Evolutionary conservation across 2,888 invertebrate species (phyloP), one percentile per base, ranked within the genome.

Genomic region (Ormia ochracea): DNA sequence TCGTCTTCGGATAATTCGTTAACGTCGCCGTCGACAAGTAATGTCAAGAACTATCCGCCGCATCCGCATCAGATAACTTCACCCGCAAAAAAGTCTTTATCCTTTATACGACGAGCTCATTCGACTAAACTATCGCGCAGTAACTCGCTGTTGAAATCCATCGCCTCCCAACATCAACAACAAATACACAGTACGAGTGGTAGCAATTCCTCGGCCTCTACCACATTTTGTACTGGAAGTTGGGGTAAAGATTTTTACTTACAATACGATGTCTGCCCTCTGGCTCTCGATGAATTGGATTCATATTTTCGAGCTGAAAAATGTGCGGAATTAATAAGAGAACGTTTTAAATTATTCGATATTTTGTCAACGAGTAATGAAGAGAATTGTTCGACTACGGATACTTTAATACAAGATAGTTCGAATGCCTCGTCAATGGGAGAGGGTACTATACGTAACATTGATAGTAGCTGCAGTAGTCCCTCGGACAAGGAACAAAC

Each of bases 91-190:
- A 92, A 92, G 85, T 91, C 92, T 5, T 87, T 93, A 31, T 93
- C 92, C 85, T 93, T 94, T 83, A 94, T 94, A 84, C 91, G 94
- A 10, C 91, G 94, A 72, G 94, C 94, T 4, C 93, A 94, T 84
- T 94, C 94, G 82, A 94, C 94, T 1, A 94, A 94, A 86, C 86
- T 94, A 56, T 93, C 93, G 1, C 91, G 94, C 76, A 94, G 93
- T 84, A 93, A 93, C 84, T 93, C 93, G 1, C 87, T 93, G 78
- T 85, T 93, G 10, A 91, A 93, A 81, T 92, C 92, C 83, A 91
- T 92, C 82, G 91, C 92, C 59, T 89, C 91, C 26, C 85, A 83
- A 81, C 63, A 85, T 81, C 77, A 85, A 58, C 82, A 84, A 28
- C 81, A 82, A 63, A 82, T 82, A 31, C 82, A 83, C n/a, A 63